Base-by-base conservation (phyloP, 2,888 invertebrate genomes). In the Hypercompe scribonia region DNA sequence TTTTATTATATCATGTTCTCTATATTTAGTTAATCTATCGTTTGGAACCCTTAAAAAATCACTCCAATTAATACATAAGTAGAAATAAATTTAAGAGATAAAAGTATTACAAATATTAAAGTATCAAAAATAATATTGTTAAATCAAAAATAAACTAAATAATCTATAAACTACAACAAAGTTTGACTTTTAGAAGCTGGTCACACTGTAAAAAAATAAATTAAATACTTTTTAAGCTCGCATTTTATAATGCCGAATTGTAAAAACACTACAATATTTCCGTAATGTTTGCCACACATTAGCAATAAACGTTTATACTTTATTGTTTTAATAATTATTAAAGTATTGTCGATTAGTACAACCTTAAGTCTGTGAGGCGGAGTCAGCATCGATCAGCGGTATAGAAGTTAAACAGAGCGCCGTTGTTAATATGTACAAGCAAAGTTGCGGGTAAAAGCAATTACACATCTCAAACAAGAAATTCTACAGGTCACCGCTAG, bases 211-310 rank as follows among this genome's bases (percentile, higher is more conserved):
- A 15, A 42, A 15, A 42, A 42, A 21, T 46, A 46, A 21, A 21
- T 5, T 21, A 21, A 46, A 46, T 21, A 46, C 21, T 21, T 82
- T 86, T 78, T 69, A 68, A 78, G 77, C 73, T 81, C 78, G 73
- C 74, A 80, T 81, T 85, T 78, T 84, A 87, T 88, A 83, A 87
- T 87, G 83, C 78, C 81, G 83, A 83, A 85, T 85, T 84, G 75
- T 81, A 84, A 80, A 85, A 86, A 78, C 71, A 13, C 24, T 24
- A 34, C 58, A 63, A 64, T 64, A 70, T 15, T 68, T 72, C 74
- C 68, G 50, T 7, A 11, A 31, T 58, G 33, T 24, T 77, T 77
- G 70, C 70, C 74, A 65, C 68, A 69, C 71, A 46, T 74, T 74
- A 34, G 28, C 67, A 70, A 70, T 71, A 67, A 50, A 68, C 65